A percentile compares a stretch with the other conserved stretches of the same genome.
Conservation (phyloP, 2,888 invertebrate genomes). For the Tetramorium bicarinatum region DNA sequence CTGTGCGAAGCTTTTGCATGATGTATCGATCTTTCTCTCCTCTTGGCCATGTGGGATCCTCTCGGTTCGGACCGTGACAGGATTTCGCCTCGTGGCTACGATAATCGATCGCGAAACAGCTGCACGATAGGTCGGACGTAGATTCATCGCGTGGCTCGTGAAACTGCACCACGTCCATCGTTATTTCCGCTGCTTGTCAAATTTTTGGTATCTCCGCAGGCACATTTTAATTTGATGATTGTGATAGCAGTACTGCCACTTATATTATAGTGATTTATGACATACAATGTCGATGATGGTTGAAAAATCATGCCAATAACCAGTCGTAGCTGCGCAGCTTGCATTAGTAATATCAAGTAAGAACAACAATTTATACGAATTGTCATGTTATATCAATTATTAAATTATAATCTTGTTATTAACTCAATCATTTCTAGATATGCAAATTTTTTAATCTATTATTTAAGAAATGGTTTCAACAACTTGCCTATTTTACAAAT, state of each 20-base stretch:
- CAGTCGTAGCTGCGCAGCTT: neutral
- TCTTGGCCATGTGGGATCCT: slow-evolving; percentile 1
- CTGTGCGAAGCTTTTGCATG: slow-evolving; percentile 28
- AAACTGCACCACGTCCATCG: slow-evolving; percentile 17
- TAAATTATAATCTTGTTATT: neutral
- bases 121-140: slow-evolving; percentile 65
- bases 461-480: neutral
- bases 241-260: neutral
- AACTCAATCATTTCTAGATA: neutral
- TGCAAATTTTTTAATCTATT: neutral
- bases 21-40: slow-evolving; percentile 42
- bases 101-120: slow-evolving; percentile 72
- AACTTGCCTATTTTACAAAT: neutral
- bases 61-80: slow-evolving; percentile 46
- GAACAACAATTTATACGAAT: neutral
- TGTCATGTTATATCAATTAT: neutral
- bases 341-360: neutral
- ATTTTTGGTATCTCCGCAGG: slow-evolving; percentile 35
- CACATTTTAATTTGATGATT: slow-evolving; percentile 17
- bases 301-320: neutral
- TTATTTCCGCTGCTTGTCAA: slow-evolving; percentile 43
- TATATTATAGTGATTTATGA: slow-evolving; percentile 17
- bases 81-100: slow-evolving; percentile 59
- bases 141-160: slow-evolving; percentile 61
- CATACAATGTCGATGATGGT: neutral